Percentiles rank a stretch among this genome's conserved stretches.
Conservation (phyloP, 2,113 vertebrate genomes). For the Terrapene triunguis region DNA sequence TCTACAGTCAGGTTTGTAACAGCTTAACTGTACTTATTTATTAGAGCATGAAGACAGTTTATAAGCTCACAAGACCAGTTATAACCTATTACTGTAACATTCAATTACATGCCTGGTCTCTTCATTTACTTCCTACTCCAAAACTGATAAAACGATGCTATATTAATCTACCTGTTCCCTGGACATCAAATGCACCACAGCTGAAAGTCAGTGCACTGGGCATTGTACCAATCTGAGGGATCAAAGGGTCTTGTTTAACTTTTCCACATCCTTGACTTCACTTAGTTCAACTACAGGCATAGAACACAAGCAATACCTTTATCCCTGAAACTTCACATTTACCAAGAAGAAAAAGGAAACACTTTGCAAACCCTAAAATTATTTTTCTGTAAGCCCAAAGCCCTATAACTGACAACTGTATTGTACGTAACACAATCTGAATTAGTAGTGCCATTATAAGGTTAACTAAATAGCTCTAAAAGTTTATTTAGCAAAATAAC, state of each 20-base stretch:
- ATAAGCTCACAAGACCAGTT: not conserved
- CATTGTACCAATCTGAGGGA: not conserved
- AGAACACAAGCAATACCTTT: not conserved
- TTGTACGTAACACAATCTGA: not conserved
- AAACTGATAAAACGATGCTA: not conserved
- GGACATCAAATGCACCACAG: not conserved
- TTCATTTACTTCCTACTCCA: conserved; percentile 11
- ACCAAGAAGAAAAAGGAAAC: not conserved
- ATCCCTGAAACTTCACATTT: not conserved
- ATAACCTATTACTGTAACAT: conserved; percentile 2
- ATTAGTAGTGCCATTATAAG: not conserved
- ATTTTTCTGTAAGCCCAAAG: not conserved
- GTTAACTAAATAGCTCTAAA: not conserved
- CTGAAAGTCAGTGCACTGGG: not conserved
- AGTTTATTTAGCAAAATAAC: not conserved
- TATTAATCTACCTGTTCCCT: not conserved
- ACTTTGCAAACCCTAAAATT: not conserved
- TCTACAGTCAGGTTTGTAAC: not conserved
- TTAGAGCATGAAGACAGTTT: not conserved
- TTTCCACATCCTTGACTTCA: not conserved
- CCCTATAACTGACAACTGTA: not conserved
- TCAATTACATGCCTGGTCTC: not conserved
- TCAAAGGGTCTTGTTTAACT: not conserved
- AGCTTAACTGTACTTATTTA: conserved; percentile 7
- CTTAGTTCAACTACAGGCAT: not conserved